Conservation (phyloP, 2,797 vertebrate genomes). For the Huso huso region DNA sequence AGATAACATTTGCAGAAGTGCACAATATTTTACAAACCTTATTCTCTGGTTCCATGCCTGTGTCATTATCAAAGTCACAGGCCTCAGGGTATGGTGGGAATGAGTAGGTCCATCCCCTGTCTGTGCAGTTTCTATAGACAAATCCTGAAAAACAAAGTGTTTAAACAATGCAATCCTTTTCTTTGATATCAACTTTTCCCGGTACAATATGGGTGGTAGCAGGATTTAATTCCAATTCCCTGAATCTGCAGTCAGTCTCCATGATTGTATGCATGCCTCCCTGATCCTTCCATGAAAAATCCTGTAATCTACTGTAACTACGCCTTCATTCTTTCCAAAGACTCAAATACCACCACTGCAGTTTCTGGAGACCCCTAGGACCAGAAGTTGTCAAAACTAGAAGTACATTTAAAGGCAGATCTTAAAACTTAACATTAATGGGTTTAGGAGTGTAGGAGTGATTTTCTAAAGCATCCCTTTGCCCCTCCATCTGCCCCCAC, state of each 20-base stretch:
- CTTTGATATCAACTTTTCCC: not conserved
- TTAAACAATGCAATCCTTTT: not conserved
- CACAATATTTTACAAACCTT: slow-evolving; percentile 47
- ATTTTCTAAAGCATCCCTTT: too few species aligned
- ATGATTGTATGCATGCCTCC: slow-evolving; percentile 5
- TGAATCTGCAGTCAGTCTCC: not conserved
- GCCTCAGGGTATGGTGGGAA: slow-evolving; percentile 64
- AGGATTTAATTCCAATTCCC: not conserved
- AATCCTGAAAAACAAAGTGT: slow-evolving; percentile 45
- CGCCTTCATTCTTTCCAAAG: not conserved
- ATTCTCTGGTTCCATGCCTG: slow-evolving; percentile 52
- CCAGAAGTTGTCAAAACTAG: too few species aligned
- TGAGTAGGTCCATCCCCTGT: slow-evolving; percentile 64
- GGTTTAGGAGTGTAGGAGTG: too few species aligned
- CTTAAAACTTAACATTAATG: too few species aligned
- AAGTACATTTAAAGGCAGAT: too few species aligned
- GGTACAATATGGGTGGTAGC: not conserved
- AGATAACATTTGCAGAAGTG: not conserved
- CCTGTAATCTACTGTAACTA: not conserved
- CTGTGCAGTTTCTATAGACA: slow-evolving; percentile 72
- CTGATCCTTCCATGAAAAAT: slow-evolving; percentile 5
- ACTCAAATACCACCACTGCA: too few species aligned
- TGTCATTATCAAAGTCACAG: slow-evolving; percentile 61
- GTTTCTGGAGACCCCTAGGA: too few species aligned
- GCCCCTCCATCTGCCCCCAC: too few species aligned